Base-by-base conservation (phyloP, 2,113 vertebrate species). In the Nipponia nippon region DNA sequence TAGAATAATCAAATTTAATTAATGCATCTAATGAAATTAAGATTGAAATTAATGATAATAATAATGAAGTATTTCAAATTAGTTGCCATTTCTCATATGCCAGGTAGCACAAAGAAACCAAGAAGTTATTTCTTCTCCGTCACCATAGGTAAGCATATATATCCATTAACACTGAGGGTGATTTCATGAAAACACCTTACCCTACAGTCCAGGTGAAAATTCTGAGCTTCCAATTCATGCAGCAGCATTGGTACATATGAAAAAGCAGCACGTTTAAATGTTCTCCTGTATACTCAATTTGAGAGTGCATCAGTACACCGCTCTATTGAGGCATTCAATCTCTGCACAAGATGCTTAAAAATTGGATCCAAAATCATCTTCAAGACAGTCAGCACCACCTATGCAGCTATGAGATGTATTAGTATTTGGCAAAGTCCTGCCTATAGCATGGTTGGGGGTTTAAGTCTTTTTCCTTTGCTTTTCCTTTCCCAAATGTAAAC, bases 361-460 rank as follows among this genome's bases (percentile, higher is more conserved):
- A n/a, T 2, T n/a, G 21, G 8, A 38, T 17, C 29, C 22, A 6
- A 61, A 87, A 9, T 56, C 32, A n/a, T 13, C 46, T 52, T 10
- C 34, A 47, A 21, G 32, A 36, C 6, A 63, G 26, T 25, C 56
- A 83, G 19, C 40, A 63, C 16, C 53, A 59, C 20, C 44, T 0
- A 0, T 5, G 13, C 10, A n/a, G 49, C 49, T 42, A 9, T 8
- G 46, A 69, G 30, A 42, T 16, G 23, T 32, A 32, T 25, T 38
- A 50, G 19, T 15, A 19, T n/a, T 59, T 65, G 46, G 23, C 55
- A 50, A 27, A 65, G 50, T 19, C 8, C 42, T 46, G 22, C 32
- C 36, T 23, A 14, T 7, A 14, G 9, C 11, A 38, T 1, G 2
- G 6, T 6, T 61, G 14, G 1, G 18, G 10, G 15, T 4, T 66